Evolutionary conservation across 1,140 invertebrate species (phyloP), one percentile per base, ranked within the genome.

Genomic region (Calephelis virginiensis): DNA sequence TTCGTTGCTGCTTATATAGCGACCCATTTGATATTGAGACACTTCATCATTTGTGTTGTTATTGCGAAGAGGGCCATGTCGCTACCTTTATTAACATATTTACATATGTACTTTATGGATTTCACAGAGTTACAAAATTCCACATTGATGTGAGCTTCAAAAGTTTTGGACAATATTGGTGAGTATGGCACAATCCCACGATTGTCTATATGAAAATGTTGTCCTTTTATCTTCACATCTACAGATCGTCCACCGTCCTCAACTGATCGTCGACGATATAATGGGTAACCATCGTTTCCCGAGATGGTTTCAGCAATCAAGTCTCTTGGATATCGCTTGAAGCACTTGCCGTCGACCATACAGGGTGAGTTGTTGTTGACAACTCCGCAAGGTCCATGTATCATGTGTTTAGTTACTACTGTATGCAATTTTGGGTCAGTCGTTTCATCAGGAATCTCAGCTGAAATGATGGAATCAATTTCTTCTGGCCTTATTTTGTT

Each of bases 331-430:
- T 14, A 77, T 53, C 64, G 62, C 37, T 72, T 77, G 7, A 67
- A 64, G 63, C 69, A 74, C 48, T 63, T 73, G 6, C 69, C 69
- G 47, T 77, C 69, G 28, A 64, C 38, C 75, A 77, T 74, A 70
- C 75, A 40, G 7, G 69, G 72, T 68, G 72, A 70, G 59, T 67
- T 67, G 63, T n/a, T n/a, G 63, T 91, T 90, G 8, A 80, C 40
- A 53, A 9, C 5, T 74, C 87, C 89, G 45, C 59, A 62, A 49
- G 63, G 68, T 50, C 90, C 90, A 82, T 93, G 90, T 75, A 92
- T 89, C 91, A 93, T 93, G 69, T 86, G 67, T n/a, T n/a, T n/a
- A n/a, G n/a, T n/a, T 64, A 92, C 81, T 64, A 90, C 71, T 47
- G 74, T 76, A 81, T 81, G 73, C 38, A 92, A 73, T 61, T 71